Evolutionary conservation across 2,113 vertebrate species (phyloP).

Genomic region (Calypte anna): DNA sequence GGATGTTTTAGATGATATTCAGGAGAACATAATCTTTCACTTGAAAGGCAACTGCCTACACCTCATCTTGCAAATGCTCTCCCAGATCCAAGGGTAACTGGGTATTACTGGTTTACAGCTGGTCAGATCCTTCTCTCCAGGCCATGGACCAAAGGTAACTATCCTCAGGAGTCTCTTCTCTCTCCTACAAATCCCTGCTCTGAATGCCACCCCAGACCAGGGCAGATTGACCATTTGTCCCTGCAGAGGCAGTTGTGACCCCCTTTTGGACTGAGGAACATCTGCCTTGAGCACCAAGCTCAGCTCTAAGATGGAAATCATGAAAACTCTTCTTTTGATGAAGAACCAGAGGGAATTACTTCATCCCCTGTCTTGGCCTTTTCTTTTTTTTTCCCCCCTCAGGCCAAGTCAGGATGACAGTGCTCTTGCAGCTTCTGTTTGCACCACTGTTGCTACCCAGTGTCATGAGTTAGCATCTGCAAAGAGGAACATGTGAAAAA

Average conservation of each 20-base stretch:
- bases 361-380: background rate
- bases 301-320: background rate
- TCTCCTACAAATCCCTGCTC: background rate
- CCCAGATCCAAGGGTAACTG: background rate
- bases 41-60: background rate
- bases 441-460: constrained; percentile 30
- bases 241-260: background rate
- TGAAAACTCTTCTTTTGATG: background rate
- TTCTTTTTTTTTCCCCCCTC: background rate
- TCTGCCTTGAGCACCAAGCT: background rate
- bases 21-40: background rate
- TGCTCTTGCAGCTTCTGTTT: constrained; percentile 65
- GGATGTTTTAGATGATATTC: background rate
- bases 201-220: background rate
- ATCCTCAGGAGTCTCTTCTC: background rate
- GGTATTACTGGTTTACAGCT: background rate
- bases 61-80: background rate
- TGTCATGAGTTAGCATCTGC: constrained; percentile 58
- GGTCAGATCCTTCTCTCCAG: background rate
- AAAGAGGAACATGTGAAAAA: constrained; percentile 61
- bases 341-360: constrained; percentile 13
- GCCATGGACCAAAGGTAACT: background rate
- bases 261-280: background rate
- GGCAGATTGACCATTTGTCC: background rate
- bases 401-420: constrained; percentile 63